phyloP scores from a whole-genome alignment of 2,888 invertebrate genomes.

The Drosophila colorata region DNA sequence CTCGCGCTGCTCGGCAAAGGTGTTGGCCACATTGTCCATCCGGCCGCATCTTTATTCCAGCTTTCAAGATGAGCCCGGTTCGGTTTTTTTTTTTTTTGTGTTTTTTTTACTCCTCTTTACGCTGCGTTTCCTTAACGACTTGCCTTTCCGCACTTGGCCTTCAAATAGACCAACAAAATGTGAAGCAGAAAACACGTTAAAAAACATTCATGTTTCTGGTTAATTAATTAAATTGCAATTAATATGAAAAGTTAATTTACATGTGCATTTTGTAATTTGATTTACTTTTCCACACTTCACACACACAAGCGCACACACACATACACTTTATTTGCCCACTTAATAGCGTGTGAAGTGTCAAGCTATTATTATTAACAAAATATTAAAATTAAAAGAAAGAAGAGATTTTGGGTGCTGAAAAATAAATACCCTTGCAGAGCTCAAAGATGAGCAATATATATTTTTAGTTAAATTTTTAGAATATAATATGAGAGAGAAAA shows the following conservation, averaged over 20 bases:
- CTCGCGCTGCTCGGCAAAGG: conserved; percentile 47
- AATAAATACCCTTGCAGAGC: conserved; percentile 1
- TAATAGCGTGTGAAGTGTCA: conserved; percentile 57
- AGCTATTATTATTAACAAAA: conserved; percentile 39
- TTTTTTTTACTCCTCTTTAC: conserved; percentile 8
- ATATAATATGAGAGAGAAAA: no score
- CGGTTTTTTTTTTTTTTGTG: neutral
- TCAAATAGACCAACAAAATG: conserved; percentile 3
- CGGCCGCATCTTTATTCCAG: conserved; percentile 35
- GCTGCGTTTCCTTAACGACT: conserved; percentile 49
- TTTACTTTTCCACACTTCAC: conserved; percentile 49
- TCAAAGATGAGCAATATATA: no score
- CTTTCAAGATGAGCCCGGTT: conserved; percentile 58
- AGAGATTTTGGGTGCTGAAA: neutral
- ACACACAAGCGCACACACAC: conserved; percentile 22
- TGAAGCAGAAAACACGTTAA: conserved; percentile 26
- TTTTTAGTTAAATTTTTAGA: no score
- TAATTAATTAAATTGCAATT: conserved; percentile 77
- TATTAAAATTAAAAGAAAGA: neutral
- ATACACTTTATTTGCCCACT: conserved; percentile 16
- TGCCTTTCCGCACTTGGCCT: conserved; percentile 5
- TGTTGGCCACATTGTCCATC: conserved; percentile 46
- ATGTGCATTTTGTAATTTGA: conserved; percentile 73
- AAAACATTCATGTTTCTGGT: conserved; percentile 41
- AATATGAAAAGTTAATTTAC: conserved; percentile 78